phyloP scores from a whole-genome alignment of 2,888 invertebrate species.

The Conistra vaccinii region DNA sequence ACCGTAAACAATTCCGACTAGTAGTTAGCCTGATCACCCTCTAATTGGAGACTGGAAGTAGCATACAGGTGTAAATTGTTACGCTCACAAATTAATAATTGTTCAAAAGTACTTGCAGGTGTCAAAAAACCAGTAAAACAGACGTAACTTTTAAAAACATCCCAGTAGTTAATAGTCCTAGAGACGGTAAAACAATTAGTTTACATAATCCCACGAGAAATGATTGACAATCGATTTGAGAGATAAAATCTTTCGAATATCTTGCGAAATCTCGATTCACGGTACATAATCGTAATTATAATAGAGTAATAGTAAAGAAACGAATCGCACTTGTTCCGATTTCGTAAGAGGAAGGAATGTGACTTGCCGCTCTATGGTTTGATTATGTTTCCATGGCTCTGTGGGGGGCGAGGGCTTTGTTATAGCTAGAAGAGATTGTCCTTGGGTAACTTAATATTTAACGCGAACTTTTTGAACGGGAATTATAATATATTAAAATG shows the following conservation, averaged over 20 bases:
- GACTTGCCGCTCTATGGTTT: constrained; percentile 36
- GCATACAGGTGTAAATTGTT: background rate
- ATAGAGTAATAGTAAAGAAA: constrained; percentile 42
- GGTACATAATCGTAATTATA: constrained; percentile 49
- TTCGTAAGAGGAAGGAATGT: constrained; percentile 64
- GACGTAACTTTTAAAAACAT: constrained; percentile 14
- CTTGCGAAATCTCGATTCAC: constrained; percentile 52
- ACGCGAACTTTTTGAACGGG: too few species aligned
- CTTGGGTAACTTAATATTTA: background rate
- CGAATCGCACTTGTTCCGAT: constrained; percentile 57
- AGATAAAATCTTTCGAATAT: constrained; percentile 32
- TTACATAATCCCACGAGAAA: constrained; percentile 52
- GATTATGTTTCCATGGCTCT: constrained; percentile 29
- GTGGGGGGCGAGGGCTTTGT: constrained; percentile 31
- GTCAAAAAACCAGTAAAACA: constrained; percentile 13
- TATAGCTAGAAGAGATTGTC: constrained; percentile 26
- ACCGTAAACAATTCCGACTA: background rate
- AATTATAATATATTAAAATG: too few species aligned
- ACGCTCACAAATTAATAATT: constrained; percentile 30
- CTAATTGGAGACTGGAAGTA: constrained; percentile 26
- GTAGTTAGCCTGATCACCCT: background rate
- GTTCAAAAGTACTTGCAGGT: constrained; percentile 5
- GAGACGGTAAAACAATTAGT: constrained; percentile 24
- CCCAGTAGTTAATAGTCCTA: background rate
- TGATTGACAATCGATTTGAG: constrained; percentile 34